Base-by-base conservation (phyloP, 1,140 invertebrate genomes). In the Drosophila chauvacae region DNA sequence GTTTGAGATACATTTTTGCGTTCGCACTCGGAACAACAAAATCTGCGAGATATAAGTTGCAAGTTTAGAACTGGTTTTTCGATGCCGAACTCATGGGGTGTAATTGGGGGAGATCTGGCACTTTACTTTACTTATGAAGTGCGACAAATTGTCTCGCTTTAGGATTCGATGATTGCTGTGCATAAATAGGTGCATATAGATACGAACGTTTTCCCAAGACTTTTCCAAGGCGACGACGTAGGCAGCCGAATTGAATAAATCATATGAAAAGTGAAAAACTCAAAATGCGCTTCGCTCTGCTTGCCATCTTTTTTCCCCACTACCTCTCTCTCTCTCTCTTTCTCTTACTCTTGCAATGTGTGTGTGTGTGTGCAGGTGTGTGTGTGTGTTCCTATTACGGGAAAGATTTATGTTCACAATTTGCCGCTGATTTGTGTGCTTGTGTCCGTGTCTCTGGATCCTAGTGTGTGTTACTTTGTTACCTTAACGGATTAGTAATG, bases 341-440 rank as follows among this genome's bases (percentile, higher is more conserved):
- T 7, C 45, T 44, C 39, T 45, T 13, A 1, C 30, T 35, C 35
- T 14, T 41, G 11, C 11, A 37, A 4, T 13, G 9, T 23, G 13
- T 53, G 50, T 64, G 33, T 23, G 23, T 23, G 23, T 23, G 62
- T 59, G 28, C 61, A 23, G 48, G 45, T 61, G 39, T 51, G 18
- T 23, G 23, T 59, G 28, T 80, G 68, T 70, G 74, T 50, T 66
- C 80, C 76, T 83, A 87, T 87, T 87, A 83, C 76, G 58, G 16
- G 37, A 35, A 80, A 72, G 76, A 87, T 87, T 87, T 88, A 87
- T 87, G 80, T 70, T 64, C 71, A 59, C 66, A 73, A 83, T 83
- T 80, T 83, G 83, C 76, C 68, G 75, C 50, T 62, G 66, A 55
- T 45, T 59, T 72, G 70, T 72, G 70, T 65, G 58, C 48, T 37